Conservation (phyloP, 1,140 invertebrate genomes). For the Drosophila sechellia region DNA sequence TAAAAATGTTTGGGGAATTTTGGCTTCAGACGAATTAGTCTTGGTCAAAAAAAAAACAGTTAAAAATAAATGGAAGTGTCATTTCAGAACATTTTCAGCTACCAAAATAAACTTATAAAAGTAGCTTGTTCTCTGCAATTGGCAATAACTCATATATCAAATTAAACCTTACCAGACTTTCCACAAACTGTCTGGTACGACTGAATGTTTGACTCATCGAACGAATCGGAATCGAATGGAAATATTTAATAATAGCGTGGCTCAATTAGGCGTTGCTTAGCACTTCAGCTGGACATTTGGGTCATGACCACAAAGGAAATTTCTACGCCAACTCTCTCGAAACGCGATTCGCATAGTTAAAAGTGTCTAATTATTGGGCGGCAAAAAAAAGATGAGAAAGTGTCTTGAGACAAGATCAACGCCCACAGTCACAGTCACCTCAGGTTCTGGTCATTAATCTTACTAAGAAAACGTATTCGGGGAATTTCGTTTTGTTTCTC, state of each 20-base stretch:
- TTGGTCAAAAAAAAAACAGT: neutral
- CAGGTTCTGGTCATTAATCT: slow-evolving; percentile 65
- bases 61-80: slow-evolving; percentile 33
- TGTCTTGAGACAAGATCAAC: slow-evolving; percentile 51
- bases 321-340: slow-evolving; percentile 39
- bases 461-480: slow-evolving; percentile 49
- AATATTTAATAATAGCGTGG: slow-evolving; percentile 52
- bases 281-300: slow-evolving; percentile 70
- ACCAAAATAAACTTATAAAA: slow-evolving; percentile 25
- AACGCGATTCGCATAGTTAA: slow-evolving; percentile 37
- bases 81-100: slow-evolving; percentile 16
- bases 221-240: slow-evolving; percentile 31
- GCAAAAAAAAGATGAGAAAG: slow-evolving; percentile 17
- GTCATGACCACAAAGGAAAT: slow-evolving; percentile 74
- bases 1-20: too few species aligned
- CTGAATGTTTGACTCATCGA: slow-evolving; percentile 26
- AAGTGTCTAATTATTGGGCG: slow-evolving; percentile 63
- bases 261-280: slow-evolving; percentile 66
- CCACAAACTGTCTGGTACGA: slow-evolving; percentile 22
- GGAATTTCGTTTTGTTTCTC: slow-evolving; percentile 22
- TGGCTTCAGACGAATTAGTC: too few species aligned
- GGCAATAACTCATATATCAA: slow-evolving; percentile 47
- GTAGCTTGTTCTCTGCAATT: slow-evolving; percentile 31
- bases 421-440: slow-evolving; percentile 52
- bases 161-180: slow-evolving; percentile 22